phyloP scores from a whole-genome alignment of 2,797 vertebrate genomes.

The Scomberomorus guttatus region DNA sequence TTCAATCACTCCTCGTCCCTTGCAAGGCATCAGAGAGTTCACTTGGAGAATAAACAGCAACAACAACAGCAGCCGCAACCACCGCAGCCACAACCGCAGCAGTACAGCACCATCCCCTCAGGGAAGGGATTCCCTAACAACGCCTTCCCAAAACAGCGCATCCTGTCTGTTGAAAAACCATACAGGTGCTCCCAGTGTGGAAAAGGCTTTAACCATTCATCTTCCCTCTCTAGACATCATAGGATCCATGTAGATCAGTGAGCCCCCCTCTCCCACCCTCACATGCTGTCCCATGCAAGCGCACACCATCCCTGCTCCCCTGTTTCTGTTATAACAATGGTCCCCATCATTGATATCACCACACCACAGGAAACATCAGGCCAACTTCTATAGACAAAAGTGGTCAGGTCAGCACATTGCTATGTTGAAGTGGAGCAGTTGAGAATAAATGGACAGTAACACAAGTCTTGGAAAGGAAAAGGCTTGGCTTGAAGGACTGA shows the following conservation, averaged over 20 bases:
- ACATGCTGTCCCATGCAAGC: slow-evolving; percentile 41
- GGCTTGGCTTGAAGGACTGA: slow-evolving; percentile 60
- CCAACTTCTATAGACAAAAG: slow-evolving; percentile 53
- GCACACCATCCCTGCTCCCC: slow-evolving; percentile 25
- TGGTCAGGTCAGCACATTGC: slow-evolving; percentile 51
- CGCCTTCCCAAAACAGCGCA: slow-evolving; percentile 85
- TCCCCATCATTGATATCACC: slow-evolving; percentile 53
- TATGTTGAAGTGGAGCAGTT: slow-evolving; percentile 53
- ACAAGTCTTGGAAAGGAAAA: slow-evolving; percentile 60
- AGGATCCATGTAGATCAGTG: slow-evolving; percentile 86
- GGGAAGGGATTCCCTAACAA: slow-evolving; percentile 86
- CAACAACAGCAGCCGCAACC: slow-evolving; percentile 54
- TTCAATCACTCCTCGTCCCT: slow-evolving; percentile 89
- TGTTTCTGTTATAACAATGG: slow-evolving; percentile 59
- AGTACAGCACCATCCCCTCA: slow-evolving; percentile 82
- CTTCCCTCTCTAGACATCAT: slow-evolving; percentile 88
- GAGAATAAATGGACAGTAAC: slow-evolving; percentile 55
- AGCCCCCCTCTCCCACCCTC: slow-evolving; percentile 37
- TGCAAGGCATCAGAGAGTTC: slow-evolving; percentile 87
- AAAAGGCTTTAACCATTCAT: slow-evolving; percentile 90
- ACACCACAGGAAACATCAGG: slow-evolving; percentile 62
- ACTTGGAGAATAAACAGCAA: slow-evolving; percentile 83
- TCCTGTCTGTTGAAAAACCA: slow-evolving; percentile 84
- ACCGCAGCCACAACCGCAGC: slow-evolving; percentile 65
- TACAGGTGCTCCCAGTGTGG: slow-evolving; percentile 89